Percentiles rank a stretch among this genome's conserved stretches.
These are phyloP conservation scores for Drosophila teissieri DNA, from an alignment of 1,140 invertebrate species.

Conservation along the genomic window DNA sequence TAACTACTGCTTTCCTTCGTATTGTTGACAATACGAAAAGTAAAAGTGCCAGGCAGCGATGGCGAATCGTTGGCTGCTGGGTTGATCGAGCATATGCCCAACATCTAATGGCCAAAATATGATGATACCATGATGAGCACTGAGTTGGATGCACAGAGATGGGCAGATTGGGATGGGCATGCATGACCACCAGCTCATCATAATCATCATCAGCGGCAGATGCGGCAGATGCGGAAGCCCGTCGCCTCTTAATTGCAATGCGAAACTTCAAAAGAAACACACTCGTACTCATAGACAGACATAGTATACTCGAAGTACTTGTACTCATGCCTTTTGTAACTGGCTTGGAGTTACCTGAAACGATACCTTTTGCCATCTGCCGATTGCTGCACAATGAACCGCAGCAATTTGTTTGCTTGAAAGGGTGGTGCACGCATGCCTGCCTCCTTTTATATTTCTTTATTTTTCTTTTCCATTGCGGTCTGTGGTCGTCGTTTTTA, in stretches of 20 bases:
- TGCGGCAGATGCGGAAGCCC: constrained; percentile 37
- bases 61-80: constrained; percentile 31
- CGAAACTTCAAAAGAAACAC: constrained; percentile 46
- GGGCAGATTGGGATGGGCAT: constrained; percentile 6
- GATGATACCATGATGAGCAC: constrained; percentile 10
- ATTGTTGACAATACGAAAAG: constrained; percentile 76
- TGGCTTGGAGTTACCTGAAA: constrained; percentile 2
- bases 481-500: constrained; percentile 34
- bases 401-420: constrained; percentile 30
- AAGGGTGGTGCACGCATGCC: constrained; percentile 67
- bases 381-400: constrained; percentile 48
- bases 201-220: constrained; percentile 44
- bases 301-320: neutral
- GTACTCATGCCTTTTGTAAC: constrained; percentile 49
- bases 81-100: constrained; percentile 43
- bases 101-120: constrained; percentile 35
- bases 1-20: constrained; percentile 38
- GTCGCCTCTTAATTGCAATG: constrained; percentile 46
- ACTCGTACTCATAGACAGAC: neutral
- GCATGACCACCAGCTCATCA: constrained; percentile 44
- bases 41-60: constrained; percentile 59
- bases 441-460: constrained; percentile 18
- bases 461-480: neutral
- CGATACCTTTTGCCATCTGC: constrained; percentile 6
- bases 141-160: neutral